Evolutionary conservation across 2,113 vertebrate genomes (phyloP).

Genomic region (Cololabis saira): DNA sequence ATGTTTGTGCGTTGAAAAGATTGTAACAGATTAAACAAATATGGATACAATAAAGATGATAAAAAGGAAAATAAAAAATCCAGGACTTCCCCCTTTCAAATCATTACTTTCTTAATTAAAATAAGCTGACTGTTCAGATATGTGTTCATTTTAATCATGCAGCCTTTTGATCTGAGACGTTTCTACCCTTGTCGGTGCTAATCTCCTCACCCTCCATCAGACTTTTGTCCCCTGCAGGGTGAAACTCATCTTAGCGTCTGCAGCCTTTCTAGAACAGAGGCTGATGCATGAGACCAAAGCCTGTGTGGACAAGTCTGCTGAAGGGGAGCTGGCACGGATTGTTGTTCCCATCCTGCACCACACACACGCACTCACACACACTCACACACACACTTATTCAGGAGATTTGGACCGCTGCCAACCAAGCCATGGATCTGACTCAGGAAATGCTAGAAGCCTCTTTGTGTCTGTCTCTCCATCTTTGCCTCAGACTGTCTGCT

Average conservation of each 20-base stretch:
- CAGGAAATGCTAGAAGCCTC: constrained; percentile 45
- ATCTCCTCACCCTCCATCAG: constrained; percentile 27
- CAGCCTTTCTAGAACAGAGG: constrained; percentile 40
- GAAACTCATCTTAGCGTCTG: constrained; percentile 36
- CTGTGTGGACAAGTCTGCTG: constrained; percentile 45
- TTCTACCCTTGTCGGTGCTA: constrained; percentile 4
- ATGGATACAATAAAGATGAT: background rate
- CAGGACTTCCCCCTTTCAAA: background rate
- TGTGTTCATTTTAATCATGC: background rate
- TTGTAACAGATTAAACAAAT: too few relatives aligned
- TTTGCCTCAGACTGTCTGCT: constrained; percentile 21
- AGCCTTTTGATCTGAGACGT: constrained; percentile 11
- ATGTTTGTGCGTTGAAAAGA: too few relatives aligned
- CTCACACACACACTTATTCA: constrained; percentile 5
- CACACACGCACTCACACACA: constrained; percentile 9
- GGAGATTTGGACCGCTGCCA: constrained; percentile 44
- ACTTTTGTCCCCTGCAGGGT: constrained; percentile 19
- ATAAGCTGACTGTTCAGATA: background rate
- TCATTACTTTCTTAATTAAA: background rate
- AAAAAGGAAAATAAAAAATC: background rate
- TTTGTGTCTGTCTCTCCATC: constrained; percentile 35
- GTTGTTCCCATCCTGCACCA: constrained; percentile 39
- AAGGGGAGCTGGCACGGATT: constrained; percentile 51
- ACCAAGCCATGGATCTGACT: constrained; percentile 52
- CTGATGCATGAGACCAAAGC: constrained; percentile 50